Conservation (phyloP, 2,797 vertebrate genomes). For the Sphenopsis melanotis region DNA sequence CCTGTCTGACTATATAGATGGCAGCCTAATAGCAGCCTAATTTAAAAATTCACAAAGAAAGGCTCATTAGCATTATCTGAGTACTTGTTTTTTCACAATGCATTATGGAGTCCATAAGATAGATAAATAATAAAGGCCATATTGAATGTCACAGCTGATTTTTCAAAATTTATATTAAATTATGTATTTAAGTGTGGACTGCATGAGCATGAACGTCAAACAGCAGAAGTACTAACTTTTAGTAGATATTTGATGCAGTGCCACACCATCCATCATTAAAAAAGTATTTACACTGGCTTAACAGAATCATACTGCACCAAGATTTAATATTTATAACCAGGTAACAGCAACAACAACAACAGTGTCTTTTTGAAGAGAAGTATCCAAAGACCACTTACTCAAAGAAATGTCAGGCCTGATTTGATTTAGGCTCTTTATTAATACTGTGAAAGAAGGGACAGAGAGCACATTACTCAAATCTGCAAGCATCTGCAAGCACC, state of each 20-base stretch:
- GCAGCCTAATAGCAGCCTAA: background rate
- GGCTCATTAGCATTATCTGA: background rate
- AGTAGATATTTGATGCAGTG: background rate
- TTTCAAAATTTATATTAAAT: background rate
- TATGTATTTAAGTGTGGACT: background rate
- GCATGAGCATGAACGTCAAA: background rate
- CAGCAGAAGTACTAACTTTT: background rate
- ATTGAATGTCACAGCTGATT: background rate
- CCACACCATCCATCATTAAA: background rate
- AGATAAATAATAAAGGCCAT: background rate
- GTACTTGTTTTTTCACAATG: background rate
- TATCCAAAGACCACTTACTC: background rate
- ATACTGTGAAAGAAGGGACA: background rate
- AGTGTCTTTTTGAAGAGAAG: background rate
- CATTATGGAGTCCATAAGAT: background rate
- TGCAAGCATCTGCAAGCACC: background rate
- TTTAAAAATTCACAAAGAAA: background rate
- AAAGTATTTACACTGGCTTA: background rate
- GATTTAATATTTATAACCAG: background rate
- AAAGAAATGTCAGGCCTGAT: background rate
- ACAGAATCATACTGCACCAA: background rate
- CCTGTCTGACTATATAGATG: background rate
- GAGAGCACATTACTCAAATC: background rate
- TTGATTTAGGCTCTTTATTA: slow-evolving; percentile 23
- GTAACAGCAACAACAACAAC: background rate